These are phyloP conservation scores for Coluber constrictor DNA, from an alignment of 2,797 vertebrate species.

Conservation along the genomic window DNA sequence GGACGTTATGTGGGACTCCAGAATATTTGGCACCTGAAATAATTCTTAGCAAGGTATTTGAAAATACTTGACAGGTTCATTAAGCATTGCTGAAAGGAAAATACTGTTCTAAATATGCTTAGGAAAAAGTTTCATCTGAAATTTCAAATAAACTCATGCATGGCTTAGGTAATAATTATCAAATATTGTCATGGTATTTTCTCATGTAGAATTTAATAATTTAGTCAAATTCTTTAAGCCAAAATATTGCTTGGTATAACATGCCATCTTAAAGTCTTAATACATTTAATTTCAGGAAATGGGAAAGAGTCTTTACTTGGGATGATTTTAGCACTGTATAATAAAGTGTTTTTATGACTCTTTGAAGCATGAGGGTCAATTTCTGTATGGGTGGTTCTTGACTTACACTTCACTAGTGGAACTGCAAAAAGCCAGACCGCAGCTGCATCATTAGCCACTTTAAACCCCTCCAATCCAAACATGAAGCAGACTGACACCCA, in stretches of 20 bases:
- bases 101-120: not conserved
- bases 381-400: not conserved
- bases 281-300: not conserved
- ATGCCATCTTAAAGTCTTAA: not conserved
- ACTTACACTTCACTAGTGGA: not conserved
- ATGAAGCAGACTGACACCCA: no score
- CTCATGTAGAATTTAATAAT: not conserved
- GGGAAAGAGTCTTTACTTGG: not conserved
- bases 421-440: not conserved
- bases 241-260: not conserved
- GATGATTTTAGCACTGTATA: not conserved
- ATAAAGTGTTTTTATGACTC: not conserved
- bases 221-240: not conserved
- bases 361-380: not conserved
- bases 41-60: constrained; percentile 96
- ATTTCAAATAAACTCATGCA: not conserved
- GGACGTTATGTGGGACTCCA: constrained; percentile 98
- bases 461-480: no score
- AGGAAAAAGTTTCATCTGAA: not conserved
- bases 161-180: not conserved
- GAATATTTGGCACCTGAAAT: constrained; percentile 99
- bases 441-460: no score
- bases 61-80: not conserved
- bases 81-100: not conserved
- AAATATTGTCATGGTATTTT: not conserved